Conservation (phyloP, 2,888 invertebrate species). For the Alviniconcha strummeri region DNA sequence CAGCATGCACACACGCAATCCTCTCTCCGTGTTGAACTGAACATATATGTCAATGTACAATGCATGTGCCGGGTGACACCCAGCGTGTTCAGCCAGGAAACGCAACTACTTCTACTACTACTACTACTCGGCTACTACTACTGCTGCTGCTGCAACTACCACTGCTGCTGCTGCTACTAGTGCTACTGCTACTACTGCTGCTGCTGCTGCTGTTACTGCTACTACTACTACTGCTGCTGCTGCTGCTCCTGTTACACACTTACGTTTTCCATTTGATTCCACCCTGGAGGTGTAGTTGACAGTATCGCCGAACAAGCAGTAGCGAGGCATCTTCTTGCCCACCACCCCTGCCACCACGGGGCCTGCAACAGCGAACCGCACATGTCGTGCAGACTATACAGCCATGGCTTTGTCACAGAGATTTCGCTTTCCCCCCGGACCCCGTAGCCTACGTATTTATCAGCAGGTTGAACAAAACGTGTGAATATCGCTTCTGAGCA, state of each 20-base stretch:
- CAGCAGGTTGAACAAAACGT: too few relatives aligned
- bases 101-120: neutral
- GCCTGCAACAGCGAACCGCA: slow-evolving; percentile 40
- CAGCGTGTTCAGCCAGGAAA: too few relatives aligned
- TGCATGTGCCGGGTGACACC: too few relatives aligned
- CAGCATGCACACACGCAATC: neutral
- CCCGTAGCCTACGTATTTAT: too few relatives aligned
- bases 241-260: neutral
- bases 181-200: too few relatives aligned
- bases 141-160: neutral
- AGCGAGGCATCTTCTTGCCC: slow-evolving; percentile 92
- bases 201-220: too few relatives aligned
- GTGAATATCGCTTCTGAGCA: too few relatives aligned
- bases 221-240: too few relatives aligned
- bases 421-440: too few relatives aligned
- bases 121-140: neutral
- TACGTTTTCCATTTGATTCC: slow-evolving; percentile 59
- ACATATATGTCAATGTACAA: too few relatives aligned
- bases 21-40: neutral
- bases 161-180: neutral
- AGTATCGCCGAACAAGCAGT: slow-evolving; percentile 78
- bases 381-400: too few relatives aligned
- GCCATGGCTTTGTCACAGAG: too few relatives aligned
- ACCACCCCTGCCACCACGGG: slow-evolving; percentile 87
- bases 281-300: slow-evolving; percentile 66